Evolutionary conservation across 2,888 invertebrate species (phyloP).

Genomic region (Andrena fulva): DNA sequence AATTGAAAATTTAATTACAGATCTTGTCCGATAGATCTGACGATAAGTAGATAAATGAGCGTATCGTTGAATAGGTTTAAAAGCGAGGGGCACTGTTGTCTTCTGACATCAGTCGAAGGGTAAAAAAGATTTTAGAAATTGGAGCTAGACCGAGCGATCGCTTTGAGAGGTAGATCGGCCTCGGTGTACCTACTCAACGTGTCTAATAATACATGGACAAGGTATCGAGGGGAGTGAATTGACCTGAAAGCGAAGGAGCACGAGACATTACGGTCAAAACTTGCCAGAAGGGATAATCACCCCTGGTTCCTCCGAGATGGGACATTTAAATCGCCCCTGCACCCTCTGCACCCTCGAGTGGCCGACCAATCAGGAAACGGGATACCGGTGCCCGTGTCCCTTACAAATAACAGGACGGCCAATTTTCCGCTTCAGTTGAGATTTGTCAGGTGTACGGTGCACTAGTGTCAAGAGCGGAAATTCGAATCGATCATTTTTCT

Average conservation of each 20-base stretch:
- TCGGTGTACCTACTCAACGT: not conserved
- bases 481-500: not conserved
- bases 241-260: conserved; percentile 30
- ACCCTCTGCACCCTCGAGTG: not conserved
- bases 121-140: not conserved
- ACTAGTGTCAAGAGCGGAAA: not conserved
- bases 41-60: not conserved
- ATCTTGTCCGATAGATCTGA: not conserved
- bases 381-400: too few species aligned
- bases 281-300: conserved; percentile 21
- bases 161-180: not conserved
- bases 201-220: conserved; percentile 32
- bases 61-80: not conserved
- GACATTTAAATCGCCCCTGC: not conserved
- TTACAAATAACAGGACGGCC: not conserved
- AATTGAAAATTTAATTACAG: not conserved
- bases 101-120: too few species aligned
- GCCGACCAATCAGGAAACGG: conserved; percentile 32
- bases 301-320: not conserved
- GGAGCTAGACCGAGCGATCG: not conserved
- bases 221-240: conserved; percentile 27
- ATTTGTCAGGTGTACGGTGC: not conserved
- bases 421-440: conserved; percentile 26
- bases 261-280: not conserved
- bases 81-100: not conserved